These are phyloP conservation scores for Equus przewalskii DNA, from an alignment of 2,113 vertebrate species.

Conservation along the genomic window DNA sequence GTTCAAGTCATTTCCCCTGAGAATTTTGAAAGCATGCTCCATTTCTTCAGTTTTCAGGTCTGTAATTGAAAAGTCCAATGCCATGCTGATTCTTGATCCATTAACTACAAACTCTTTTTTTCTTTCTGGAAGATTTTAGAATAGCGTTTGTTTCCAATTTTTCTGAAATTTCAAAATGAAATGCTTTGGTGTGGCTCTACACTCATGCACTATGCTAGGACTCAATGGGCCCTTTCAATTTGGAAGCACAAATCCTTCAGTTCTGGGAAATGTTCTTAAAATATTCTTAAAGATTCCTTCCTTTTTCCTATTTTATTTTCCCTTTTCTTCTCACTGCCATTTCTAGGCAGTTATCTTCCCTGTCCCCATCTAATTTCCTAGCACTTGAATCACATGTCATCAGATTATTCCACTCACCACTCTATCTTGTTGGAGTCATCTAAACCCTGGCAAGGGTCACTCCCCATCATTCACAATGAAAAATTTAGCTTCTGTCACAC, in stretches of 20 bases:
- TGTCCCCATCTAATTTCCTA: not conserved
- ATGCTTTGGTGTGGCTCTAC: not conserved
- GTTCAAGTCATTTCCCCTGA: not conserved
- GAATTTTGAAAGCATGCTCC: constrained; percentile 30
- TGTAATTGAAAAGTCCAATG: not conserved
- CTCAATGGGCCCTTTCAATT: not conserved
- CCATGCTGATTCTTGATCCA: not conserved
- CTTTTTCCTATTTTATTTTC: not conserved
- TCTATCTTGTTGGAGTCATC: not conserved
- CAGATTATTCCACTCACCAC: not conserved
- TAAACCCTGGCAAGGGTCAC: not conserved
- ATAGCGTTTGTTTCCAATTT: not conserved
- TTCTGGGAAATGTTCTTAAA: constrained; percentile 11
- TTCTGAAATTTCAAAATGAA: constrained; percentile 53
- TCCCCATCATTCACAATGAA: not conserved
- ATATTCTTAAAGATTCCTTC: not conserved
- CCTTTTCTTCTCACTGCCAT: not conserved
- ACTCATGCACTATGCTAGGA: not conserved
- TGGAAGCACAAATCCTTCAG: constrained; percentile 12
- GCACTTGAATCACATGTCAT: not conserved
- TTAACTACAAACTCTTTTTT: not conserved
- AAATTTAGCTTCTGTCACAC: not conserved
- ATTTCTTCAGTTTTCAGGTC: not conserved
- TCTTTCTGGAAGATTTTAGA: not conserved
- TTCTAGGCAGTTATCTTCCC: not conserved